These are phyloP conservation scores for Nipponia nippon DNA, from an alignment of 2,113 vertebrate genomes.

Conservation along the genomic window DNA sequence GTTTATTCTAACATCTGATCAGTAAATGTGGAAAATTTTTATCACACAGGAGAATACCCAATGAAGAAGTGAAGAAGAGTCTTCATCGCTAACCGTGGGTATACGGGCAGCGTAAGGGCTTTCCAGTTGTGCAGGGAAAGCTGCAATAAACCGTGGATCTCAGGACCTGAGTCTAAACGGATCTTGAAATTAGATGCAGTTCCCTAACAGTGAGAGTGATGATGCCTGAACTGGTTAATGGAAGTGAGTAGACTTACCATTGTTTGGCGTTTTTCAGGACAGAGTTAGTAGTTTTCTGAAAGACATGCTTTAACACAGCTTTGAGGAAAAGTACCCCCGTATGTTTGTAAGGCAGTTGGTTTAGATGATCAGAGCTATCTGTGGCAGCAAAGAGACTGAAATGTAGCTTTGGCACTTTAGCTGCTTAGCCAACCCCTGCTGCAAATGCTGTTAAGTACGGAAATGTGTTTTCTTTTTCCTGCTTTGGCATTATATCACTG, in stretches of 20 bases:
- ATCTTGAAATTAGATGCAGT: background rate
- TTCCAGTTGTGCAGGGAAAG: background rate
- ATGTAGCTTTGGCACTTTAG: background rate
- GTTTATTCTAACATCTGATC: background rate
- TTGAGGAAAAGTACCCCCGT: background rate
- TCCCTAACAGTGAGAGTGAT: background rate
- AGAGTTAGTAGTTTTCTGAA: background rate
- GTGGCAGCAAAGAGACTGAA: background rate
- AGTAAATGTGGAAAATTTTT: background rate
- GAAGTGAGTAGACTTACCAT: background rate
- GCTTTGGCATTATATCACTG: background rate
- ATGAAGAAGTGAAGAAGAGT: background rate
- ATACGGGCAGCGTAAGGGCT: background rate
- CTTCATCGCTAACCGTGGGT: background rate
- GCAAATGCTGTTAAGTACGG: background rate
- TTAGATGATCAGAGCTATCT: background rate
- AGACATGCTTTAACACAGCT: background rate
- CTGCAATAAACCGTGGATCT: background rate
- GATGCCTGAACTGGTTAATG: background rate
- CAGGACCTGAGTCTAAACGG: fast-evolving
- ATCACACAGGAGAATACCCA: background rate
- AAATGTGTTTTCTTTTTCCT: background rate
- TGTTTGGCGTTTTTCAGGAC: background rate
- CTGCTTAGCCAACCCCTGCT: background rate
- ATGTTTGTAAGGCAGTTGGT: background rate